phyloP scores from a whole-genome alignment of 1,140 invertebrate species.

The Hesperophylax magnus region DNA sequence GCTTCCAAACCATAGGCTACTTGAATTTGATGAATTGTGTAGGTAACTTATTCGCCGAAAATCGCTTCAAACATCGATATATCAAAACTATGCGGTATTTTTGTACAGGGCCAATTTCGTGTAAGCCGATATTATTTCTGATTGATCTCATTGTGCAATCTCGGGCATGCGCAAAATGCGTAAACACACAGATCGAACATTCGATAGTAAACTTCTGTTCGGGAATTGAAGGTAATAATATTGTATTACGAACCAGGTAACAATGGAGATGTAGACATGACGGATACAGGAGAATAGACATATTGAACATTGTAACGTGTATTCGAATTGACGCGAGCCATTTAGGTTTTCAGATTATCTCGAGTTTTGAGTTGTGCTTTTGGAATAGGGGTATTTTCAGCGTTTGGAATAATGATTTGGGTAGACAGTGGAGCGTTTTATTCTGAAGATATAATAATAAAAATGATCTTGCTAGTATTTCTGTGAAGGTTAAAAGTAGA shows the following conservation, averaged over 20 bases:
- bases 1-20: not conserved
- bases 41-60: not conserved
- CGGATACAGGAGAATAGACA: not conserved
- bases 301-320: not conserved
- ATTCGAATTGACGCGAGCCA: slow-evolving; percentile 21
- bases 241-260: slow-evolving; percentile 4
- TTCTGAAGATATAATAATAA: too few relatives aligned
- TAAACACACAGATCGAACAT: slow-evolving; percentile 10
- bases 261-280: not conserved
- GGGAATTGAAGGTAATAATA: not conserved
- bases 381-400: not conserved
- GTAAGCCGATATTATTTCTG: slow-evolving; percentile 26
- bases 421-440: too few relatives aligned
- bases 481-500: too few relatives aligned
- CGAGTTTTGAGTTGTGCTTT: not conserved
- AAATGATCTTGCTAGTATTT: too few relatives aligned
- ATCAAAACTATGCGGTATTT: not conserved
- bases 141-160: slow-evolving; percentile 17
- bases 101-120: slow-evolving; percentile 31
- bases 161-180: slow-evolving; percentile 2
- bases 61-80: too few relatives aligned
- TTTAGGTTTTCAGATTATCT: slow-evolving; percentile 10
- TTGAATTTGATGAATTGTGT: not conserved
- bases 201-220: not conserved
- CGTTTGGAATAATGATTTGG: not conserved